A percentile compares a stretch with the other conserved stretches of the same genome.
These are phyloP conservation scores for Beris morrisii DNA, from an alignment of 2,888 invertebrate genomes.

Conservation along the genomic window DNA sequence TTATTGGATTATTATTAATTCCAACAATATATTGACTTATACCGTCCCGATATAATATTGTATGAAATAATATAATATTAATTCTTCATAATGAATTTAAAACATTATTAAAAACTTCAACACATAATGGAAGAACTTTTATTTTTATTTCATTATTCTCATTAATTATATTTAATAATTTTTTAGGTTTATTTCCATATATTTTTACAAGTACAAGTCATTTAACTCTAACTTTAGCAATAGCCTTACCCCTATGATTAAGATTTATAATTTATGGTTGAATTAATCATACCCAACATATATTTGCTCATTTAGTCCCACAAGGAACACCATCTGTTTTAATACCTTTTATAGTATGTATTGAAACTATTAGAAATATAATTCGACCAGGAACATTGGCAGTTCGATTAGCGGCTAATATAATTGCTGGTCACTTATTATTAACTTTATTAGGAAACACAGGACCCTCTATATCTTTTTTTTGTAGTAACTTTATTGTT, in stretches of 20 bases:
- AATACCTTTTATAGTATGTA: slow-evolving; percentile 73
- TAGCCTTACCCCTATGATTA: slow-evolving; percentile 67
- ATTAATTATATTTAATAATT: slow-evolving; percentile 68
- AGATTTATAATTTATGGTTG: slow-evolving; percentile 68
- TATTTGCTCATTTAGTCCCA: slow-evolving; percentile 70
- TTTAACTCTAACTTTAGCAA: slow-evolving; percentile 61
- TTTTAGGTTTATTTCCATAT: slow-evolving; percentile 70
- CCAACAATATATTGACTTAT: no score
- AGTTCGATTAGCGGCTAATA: slow-evolving; percentile 73
- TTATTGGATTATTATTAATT: no score
- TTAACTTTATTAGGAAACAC: slow-evolving; percentile 64
- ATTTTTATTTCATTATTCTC: slow-evolving; percentile 63
- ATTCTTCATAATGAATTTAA: slow-evolving; percentile 63
- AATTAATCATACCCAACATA: slow-evolving; percentile 64
- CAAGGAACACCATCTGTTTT: slow-evolving; percentile 65
- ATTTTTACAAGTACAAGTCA: slow-evolving; percentile 72
- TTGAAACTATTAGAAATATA: slow-evolving; percentile 73
- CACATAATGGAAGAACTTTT: slow-evolving; percentile 59
- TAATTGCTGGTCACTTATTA: slow-evolving; percentile 73
- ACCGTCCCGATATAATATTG: no score
- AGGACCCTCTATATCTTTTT: slow-evolving; percentile 45
- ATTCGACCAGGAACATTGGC: slow-evolving; percentile 71
- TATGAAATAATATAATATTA: slow-evolving; percentile 58
- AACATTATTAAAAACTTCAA: slow-evolving; percentile 58
- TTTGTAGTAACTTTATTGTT: slow-evolving; percentile 47